Base-by-base conservation (phyloP, 2,888 invertebrate species). In the Thera obeliscata region DNA sequence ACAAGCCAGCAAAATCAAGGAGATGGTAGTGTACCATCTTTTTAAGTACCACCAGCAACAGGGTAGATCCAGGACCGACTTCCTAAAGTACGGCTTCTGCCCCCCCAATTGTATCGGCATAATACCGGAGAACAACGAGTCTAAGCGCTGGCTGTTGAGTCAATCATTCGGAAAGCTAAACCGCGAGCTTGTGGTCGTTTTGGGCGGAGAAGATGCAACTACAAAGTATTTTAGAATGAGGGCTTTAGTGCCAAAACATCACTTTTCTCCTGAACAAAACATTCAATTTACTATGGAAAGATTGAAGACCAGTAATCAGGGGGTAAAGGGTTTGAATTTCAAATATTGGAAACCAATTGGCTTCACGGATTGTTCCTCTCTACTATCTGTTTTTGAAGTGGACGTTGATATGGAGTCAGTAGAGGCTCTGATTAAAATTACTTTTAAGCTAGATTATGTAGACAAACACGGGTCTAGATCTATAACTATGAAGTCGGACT, bases 321-420 rank as follows among this genome's bases (percentile, higher is more conserved):
- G 89, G 0, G 81, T 88, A 0, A 89, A 86, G 65, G 89, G 88
- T 0, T 71, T 93, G 5, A 85, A 92, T 72, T 87, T 89, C 64
- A 70, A 76, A 12, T 68, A 85, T 50, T 93, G 93, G 92, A 89
- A 86, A 68, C 76, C 83, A 7, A 3, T 69, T 2, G 59, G 62
- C 22, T 0, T 74, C 5, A 12, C 7, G 22, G 22, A 4, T 2
- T 11, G 2, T 71, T 73, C 1, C 74, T 72, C 43, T 72, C 62
- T 36, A 74, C 22, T 57, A 36, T 41, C 57, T 7, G 67, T 58
- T 7, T 74, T 81, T 6, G 80, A 82, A n/a, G 69, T 88, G 0
- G 83, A 88, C 3, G 74, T 90, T 33, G 93, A 93, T 69, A 56
- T 91, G 6, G 90, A 90, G 35, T 92, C 93, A 0, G 71, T 88